phyloP scores from a whole-genome alignment of 2,888 invertebrate species.

The Panzeria rudis region DNA sequence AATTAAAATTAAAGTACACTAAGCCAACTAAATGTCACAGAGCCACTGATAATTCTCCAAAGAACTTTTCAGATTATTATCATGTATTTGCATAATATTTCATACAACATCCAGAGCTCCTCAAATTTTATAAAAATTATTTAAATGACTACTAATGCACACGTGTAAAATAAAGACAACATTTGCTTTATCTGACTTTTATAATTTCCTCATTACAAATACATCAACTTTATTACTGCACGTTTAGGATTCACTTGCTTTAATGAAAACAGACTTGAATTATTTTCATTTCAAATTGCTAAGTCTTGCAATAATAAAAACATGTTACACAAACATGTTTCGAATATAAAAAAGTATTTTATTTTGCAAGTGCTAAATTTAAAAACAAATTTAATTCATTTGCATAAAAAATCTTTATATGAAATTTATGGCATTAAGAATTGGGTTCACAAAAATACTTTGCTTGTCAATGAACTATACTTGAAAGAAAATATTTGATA shows the following conservation, averaged over 20 bases:
- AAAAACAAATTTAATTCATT: background rate
- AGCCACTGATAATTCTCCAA: too few relatives aligned
- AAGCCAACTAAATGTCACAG: too few relatives aligned
- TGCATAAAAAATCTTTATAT: background rate
- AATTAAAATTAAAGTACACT: too few relatives aligned
- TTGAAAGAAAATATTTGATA: background rate
- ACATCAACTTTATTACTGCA: slow-evolving; percentile 11
- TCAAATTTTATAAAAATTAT: slow-evolving; percentile 4
- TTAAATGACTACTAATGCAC: slow-evolving; percentile 3
- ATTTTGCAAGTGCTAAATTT: background rate
- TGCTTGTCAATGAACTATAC: background rate
- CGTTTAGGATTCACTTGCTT: slow-evolving; percentile 37
- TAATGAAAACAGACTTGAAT: background rate
- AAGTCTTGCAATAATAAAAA: slow-evolving; percentile 13
- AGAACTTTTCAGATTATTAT: background rate
- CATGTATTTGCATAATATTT: background rate
- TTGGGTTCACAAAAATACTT: background rate
- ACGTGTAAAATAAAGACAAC: background rate
- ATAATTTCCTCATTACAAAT: slow-evolving; percentile 8
- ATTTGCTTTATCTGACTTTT: background rate
- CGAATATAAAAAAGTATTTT: background rate
- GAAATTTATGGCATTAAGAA: background rate
- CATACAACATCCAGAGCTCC: too few relatives aligned
- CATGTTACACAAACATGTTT: slow-evolving; percentile 21
- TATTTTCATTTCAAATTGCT: slow-evolving; percentile 13